A percentile compares a stretch with the other conserved stretches of the same genome.
Evolutionary conservation across 2,797 vertebrate species (phyloP).

Genomic region (Dryobates pubescens): DNA sequence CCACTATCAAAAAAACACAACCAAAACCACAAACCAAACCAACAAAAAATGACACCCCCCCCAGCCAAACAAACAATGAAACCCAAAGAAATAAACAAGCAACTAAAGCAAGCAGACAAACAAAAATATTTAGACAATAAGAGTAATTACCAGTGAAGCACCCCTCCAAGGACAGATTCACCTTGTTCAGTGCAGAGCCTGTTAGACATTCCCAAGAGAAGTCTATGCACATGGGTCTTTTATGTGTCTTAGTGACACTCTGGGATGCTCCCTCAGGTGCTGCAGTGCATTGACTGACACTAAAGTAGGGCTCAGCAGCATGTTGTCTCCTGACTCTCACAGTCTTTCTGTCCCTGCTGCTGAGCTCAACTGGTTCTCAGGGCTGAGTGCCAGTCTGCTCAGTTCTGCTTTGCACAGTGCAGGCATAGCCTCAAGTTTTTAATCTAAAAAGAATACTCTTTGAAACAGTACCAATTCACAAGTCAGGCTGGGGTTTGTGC

Average conservation of each 20-base stretch:
- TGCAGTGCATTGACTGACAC: neutral
- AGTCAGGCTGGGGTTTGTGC: neutral
- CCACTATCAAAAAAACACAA: too few species aligned
- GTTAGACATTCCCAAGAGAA: neutral
- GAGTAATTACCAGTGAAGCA: neutral
- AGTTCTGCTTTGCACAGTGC: neutral
- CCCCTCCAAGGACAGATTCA: neutral
- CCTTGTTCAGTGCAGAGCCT: neutral
- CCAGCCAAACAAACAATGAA: too few species aligned
- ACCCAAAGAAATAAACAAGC: too few species aligned
- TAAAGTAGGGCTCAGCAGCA: neutral
- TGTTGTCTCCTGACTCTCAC: neutral
- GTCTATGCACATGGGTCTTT: neutral
- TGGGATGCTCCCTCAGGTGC: neutral
- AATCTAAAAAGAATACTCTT: neutral
- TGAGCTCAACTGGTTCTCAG: neutral
- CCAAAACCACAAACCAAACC: too few species aligned
- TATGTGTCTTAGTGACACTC: neutral
- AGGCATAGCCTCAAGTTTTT: neutral
- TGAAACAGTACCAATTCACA: neutral
- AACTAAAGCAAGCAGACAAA: neutral
- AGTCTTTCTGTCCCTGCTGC: fast-evolving
- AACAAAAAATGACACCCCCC: too few species aligned
- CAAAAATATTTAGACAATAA: neutral
- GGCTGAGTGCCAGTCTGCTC: neutral